These are phyloP conservation scores for Drosophila fulvimacula DNA, from an alignment of 2,888 invertebrate species.

Conservation along the genomic window DNA sequence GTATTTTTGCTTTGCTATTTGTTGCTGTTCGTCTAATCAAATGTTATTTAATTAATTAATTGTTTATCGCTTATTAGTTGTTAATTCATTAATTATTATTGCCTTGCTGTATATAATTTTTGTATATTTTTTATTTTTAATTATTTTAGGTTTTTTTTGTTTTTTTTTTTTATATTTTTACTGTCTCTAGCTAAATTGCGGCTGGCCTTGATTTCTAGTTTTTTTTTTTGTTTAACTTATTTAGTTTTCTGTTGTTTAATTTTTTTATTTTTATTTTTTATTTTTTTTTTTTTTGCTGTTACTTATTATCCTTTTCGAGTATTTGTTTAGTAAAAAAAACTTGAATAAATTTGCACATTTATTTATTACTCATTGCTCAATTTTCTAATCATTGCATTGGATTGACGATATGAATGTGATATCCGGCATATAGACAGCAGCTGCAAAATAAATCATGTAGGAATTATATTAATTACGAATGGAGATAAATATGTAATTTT, in stretches of 20 bases:
- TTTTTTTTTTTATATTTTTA: constrained; percentile 25
- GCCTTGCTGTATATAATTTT: constrained; percentile 57
- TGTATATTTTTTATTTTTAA: constrained; percentile 39
- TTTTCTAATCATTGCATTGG: constrained; percentile 30
- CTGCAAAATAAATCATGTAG: constrained; percentile 52
- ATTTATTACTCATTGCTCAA: constrained; percentile 33
- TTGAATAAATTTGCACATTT: constrained; percentile 38
- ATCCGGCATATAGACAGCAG: constrained; percentile 54
- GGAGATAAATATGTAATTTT: neutral
- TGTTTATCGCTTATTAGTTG: constrained; percentile 30
- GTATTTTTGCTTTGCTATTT: constrained; percentile 36
- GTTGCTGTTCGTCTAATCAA: constrained; percentile 39
- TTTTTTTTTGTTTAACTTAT: constrained; percentile 10
- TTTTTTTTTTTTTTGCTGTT: constrained; percentile 25
- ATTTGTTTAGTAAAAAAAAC: constrained; percentile 34
- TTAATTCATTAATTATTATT: constrained; percentile 65
- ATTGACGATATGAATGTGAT: constrained; percentile 63
- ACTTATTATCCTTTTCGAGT: constrained; percentile 46
- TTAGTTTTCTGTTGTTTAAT: no score
- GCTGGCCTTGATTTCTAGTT: constrained; percentile 32
- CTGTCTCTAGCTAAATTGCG: constrained; percentile 56
- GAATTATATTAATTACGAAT: neutral
- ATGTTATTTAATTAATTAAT: constrained; percentile 29
- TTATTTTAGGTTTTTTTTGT: constrained; percentile 10
- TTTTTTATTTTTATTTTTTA: neutral